Conservation (phyloP, 2,113 vertebrate species). For the Chaetodon trifascialis region DNA sequence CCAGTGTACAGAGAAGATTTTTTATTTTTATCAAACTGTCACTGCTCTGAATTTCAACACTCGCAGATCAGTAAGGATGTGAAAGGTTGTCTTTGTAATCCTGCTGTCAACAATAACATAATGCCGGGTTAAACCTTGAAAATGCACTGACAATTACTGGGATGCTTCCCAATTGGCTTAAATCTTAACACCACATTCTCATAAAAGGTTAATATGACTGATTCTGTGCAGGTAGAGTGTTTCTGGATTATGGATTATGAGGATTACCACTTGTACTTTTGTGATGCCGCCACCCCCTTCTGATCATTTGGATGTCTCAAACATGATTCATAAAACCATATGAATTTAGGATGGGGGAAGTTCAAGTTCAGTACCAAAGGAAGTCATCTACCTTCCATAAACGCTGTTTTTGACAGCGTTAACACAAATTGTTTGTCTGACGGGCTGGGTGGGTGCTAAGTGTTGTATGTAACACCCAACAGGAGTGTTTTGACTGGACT, state of each 20-base stretch:
- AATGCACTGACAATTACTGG: neutral
- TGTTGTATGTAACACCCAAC: neutral
- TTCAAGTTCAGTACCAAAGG: neutral
- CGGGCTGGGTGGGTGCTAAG: conserved; percentile 10
- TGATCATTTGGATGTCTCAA: conserved; percentile 9
- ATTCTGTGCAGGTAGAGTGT: conserved; percentile 11
- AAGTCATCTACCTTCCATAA: neutral
- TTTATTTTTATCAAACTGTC: conserved; percentile 7
- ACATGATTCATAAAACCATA: neutral
- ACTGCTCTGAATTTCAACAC: conserved; percentile 8
- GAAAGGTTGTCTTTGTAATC: neutral
- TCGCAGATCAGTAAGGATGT: neutral
- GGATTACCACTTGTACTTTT: conserved; percentile 29
- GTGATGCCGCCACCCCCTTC: neutral
- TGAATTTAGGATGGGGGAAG: neutral
- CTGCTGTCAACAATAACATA: neutral
- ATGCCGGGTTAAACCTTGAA: neutral
- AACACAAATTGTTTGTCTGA: neutral
- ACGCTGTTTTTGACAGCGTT: neutral
- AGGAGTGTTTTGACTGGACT: conserved; percentile 27
- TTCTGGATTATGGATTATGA: conserved; percentile 30
- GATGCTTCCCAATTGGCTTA: conserved; percentile 3
- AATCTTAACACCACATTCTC: neutral
- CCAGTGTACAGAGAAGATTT: conserved; percentile 3
- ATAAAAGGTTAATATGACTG: conserved; percentile 2